phyloP scores from a whole-genome alignment of 2,113 vertebrate species.

The Sterrhoptilus dennistouni region DNA sequence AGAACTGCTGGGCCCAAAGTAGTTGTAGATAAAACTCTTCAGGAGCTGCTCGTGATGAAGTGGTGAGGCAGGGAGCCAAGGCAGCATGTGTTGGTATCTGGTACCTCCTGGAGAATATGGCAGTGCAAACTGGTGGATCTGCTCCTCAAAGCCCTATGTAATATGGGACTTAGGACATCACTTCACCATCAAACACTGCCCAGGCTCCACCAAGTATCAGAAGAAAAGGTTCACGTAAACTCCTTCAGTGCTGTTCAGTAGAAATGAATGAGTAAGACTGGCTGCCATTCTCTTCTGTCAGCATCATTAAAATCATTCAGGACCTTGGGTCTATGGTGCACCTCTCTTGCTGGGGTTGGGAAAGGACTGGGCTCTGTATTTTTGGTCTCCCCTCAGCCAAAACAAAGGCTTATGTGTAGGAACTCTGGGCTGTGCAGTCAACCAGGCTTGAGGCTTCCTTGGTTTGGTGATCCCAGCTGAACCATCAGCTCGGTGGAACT shows the following conservation, averaged over 20 bases:
- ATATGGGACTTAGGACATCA: not conserved
- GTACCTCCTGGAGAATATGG: not conserved
- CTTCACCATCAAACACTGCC: not conserved
- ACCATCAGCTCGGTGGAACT: not conserved
- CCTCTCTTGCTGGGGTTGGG: not conserved
- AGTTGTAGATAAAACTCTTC: not conserved
- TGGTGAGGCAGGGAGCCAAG: not conserved
- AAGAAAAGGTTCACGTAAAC: not conserved
- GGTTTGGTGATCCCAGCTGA: not conserved
- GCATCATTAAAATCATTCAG: not conserved
- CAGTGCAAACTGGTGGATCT: not conserved
- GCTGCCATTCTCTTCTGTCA: not conserved
- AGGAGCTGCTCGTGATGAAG: not conserved
- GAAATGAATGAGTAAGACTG: not conserved
- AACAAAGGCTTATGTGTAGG: not conserved
- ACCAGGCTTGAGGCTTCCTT: not conserved
- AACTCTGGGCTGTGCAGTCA: not conserved
- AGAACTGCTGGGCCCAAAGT: not conserved
- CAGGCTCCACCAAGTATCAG: not conserved
- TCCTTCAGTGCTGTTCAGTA: not conserved
- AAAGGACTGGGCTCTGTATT: not conserved
- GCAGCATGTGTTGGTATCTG: not conserved
- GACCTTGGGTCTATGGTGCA: not conserved
- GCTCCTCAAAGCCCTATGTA: not conserved
- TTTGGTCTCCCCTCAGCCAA: not conserved